Evolutionary conservation across 2,113 vertebrate species (phyloP).

Genomic region (Tachysurus vachellii): DNA sequence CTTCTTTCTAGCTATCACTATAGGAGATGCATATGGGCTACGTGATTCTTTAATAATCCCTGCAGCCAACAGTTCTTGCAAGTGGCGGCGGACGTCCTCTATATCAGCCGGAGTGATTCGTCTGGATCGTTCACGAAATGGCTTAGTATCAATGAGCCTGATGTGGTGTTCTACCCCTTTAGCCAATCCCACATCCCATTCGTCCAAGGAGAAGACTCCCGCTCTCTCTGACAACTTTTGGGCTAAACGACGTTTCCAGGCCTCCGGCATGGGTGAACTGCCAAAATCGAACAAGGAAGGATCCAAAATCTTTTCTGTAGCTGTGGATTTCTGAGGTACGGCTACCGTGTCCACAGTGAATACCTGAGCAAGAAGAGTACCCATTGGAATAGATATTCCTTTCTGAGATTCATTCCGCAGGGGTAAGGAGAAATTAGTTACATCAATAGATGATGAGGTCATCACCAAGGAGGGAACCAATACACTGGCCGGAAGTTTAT

Average conservation of each 20-base stretch:
- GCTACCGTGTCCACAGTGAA: background rate
- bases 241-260: background rate
- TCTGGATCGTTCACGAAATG: background rate
- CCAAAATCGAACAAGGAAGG: background rate
- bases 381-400: background rate
- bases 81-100: background rate
- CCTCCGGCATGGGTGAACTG: background rate
- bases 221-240: background rate
- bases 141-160: background rate
- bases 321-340: background rate
- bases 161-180: conserved; percentile 16
- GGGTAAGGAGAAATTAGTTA: too few relatives aligned
- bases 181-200: conserved; percentile 29
- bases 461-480: too few relatives aligned
- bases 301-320: background rate
- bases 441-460: too few relatives aligned
- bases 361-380: background rate
- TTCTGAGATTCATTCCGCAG: background rate
- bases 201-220: background rate
- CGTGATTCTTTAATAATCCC: background rate
- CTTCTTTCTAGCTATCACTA: background rate
- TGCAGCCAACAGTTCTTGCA: background rate
- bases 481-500: too few relatives aligned
- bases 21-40: background rate
- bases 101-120: background rate